These are phyloP conservation scores for Drosophila tanythrix DNA, from an alignment of 2,888 invertebrate species.

Conservation along the genomic window DNA sequence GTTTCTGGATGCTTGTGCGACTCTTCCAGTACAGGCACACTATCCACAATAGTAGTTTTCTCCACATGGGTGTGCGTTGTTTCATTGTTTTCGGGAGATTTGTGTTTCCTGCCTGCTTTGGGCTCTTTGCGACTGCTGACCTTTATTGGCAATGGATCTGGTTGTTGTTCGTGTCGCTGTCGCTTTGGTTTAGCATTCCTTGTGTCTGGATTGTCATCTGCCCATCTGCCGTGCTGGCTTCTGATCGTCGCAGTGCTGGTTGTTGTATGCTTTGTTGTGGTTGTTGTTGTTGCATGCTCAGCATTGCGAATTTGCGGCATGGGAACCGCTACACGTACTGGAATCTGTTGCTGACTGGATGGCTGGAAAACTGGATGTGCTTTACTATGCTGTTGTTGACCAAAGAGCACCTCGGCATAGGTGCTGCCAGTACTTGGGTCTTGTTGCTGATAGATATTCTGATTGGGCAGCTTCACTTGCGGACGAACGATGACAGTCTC, in stretches of 20 bases:
- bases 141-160: slow-evolving; percentile 68
- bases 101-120: slow-evolving; percentile 48
- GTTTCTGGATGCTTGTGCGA: slow-evolving; percentile 55
- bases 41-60: slow-evolving; percentile 36
- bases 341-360: slow-evolving; percentile 85
- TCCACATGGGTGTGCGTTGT: slow-evolving; percentile 51
- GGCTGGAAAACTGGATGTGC: slow-evolving; percentile 85
- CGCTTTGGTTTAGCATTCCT: slow-evolving; percentile 55
- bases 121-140: slow-evolving; percentile 62
- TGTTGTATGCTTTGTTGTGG: slow-evolving; percentile 65
- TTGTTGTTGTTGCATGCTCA: slow-evolving; percentile 80
- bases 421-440: slow-evolving; percentile 73
- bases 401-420: slow-evolving; percentile 84
- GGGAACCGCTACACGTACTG: slow-evolving; percentile 68
- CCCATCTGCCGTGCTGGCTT: slow-evolving; percentile 44
- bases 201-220: slow-evolving; percentile 63
- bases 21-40: slow-evolving; percentile 36
- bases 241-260: slow-evolving; percentile 62
- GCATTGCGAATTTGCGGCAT: slow-evolving; percentile 55
- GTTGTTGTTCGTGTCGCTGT: slow-evolving; percentile 63
- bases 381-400: slow-evolving; percentile 69
- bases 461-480: slow-evolving; percentile 46
- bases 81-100: slow-evolving; percentile 60
- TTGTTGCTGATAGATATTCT: slow-evolving; percentile 40
- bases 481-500: slow-evolving; percentile 49